Base-by-base conservation (phyloP, 1,140 invertebrate genomes). In the Leptestheria dahalacensis region DNA sequence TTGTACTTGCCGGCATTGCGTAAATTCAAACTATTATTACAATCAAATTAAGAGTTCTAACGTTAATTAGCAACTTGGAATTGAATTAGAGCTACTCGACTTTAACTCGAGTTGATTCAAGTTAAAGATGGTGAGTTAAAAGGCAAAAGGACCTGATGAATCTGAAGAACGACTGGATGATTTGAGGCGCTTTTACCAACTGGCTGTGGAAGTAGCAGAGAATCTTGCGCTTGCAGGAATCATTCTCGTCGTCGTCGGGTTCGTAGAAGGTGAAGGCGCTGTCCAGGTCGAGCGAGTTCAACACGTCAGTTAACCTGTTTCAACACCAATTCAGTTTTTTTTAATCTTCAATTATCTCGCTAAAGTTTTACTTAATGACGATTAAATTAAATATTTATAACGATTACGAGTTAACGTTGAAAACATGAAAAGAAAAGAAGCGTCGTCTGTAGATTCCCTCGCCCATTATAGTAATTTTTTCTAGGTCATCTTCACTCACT, bases 141-240 rank as follows among this genome's bases (percentile, higher is more conserved):
- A n/a, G n/a, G n/a, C n/a, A n/a, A n/a, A n/a, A 1, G 9, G 25
- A 29, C 53, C 53, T 56, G 20, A 56, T 25, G 15, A 56, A 1
- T 20, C 53, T 26, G 41, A 28, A 56, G 18, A 25, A 0, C 10
- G 53, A 33, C 12, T 56, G 53, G 53, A 56, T 29, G 33, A 25
- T 12, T 18, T 33, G 9, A 15, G 53, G 53, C 21, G 53, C 53
- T 20, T 41, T 20, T 6, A 29, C 23, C 12, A 56, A n/a, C 2
- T 26, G 26, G 21, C n/a, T 12, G 41, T 56, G 53, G 53, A 56
- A 26, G n/a, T 56, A 41, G 26, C 53, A 56, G 26, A 56, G 26
- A 26, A 56, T 33, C 25, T 56, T 56, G 26, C 53, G 53, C 53
- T 56, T 24, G 20, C 53, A 56, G 15, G 28, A 26, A n/a, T 24